phyloP scores from a whole-genome alignment of 2,888 invertebrate species.

The Rhaphigaster nebulosa region DNA sequence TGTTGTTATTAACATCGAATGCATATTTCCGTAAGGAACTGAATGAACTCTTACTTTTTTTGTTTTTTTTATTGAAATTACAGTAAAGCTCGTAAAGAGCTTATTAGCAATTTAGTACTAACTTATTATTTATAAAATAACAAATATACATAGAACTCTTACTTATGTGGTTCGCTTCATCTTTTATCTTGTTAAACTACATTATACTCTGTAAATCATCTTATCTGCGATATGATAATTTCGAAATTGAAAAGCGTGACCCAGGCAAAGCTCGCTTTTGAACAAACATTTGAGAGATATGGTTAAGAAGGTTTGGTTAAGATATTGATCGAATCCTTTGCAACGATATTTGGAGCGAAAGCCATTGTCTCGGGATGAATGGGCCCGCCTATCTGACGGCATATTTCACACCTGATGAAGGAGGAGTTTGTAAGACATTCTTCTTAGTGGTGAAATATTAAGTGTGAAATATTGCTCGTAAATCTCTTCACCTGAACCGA shows the following conservation, averaged over 20 bases:
- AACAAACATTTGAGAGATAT: neutral
- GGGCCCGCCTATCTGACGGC: neutral
- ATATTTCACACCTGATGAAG: constrained; percentile 43
- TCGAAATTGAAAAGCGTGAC: neutral
- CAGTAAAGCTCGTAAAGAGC: no score
- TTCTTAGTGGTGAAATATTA: constrained; percentile 44
- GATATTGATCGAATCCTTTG: constrained; percentile 21
- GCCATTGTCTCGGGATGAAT: constrained; percentile 35
- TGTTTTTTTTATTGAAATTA: no score
- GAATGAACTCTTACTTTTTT: no score
- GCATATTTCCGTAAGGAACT: no score
- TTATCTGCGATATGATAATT: no score
- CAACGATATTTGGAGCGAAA: constrained; percentile 26
- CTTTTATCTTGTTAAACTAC: no score
- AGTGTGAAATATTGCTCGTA: constrained; percentile 47
- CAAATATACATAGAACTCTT: no score
- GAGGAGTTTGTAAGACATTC: constrained; percentile 44
- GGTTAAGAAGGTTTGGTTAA: neutral
- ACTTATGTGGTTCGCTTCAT: no score
- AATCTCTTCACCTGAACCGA: constrained; percentile 45
- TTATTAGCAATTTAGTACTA: no score
- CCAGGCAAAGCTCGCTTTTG: neutral
- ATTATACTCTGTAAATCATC: no score
- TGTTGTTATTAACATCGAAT: no score
- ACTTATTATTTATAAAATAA: no score